Evolutionary conservation across 2,888 invertebrate genomes (phyloP).

Genomic region (Oxyteleia sp.): DNA sequence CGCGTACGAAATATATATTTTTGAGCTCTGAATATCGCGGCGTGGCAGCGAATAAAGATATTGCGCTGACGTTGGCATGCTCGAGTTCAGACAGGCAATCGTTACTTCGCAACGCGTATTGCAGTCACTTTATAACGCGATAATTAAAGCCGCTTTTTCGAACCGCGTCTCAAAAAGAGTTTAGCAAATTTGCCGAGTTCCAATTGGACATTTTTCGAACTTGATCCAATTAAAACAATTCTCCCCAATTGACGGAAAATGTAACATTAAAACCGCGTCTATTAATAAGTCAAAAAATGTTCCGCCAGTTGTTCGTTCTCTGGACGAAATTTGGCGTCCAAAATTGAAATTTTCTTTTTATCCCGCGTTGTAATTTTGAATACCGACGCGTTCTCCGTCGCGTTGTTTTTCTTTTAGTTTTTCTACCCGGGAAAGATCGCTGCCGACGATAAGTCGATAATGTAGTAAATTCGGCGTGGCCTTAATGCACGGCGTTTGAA

Average conservation of each 20-base stretch:
- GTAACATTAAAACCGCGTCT: neutral
- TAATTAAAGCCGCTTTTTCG: slow-evolving; percentile 49
- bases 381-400: slow-evolving; percentile 5
- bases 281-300: neutral
- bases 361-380: no score
- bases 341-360: no score
- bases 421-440: slow-evolving; percentile 22
- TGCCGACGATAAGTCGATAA: slow-evolving; percentile 45
- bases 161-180: slow-evolving; percentile 16
- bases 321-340: no score
- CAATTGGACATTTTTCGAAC: no score
- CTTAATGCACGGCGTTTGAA: slow-evolving; percentile 21
- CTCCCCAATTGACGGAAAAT: no score
- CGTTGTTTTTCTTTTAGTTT: slow-evolving; percentile 29
- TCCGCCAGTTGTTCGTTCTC: no score
- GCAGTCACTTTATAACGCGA: slow-evolving; percentile 53
- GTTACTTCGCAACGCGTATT: slow-evolving; percentile 58
- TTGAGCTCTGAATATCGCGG: slow-evolving; percentile 42
- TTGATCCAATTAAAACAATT: no score
- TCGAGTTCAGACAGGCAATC: slow-evolving; percentile 68
- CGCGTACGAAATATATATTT: slow-evolving; percentile 43
- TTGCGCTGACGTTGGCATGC: slow-evolving; percentile 69
- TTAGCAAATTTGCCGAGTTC: neutral
- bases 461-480: slow-evolving; percentile 23
- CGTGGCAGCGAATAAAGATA: slow-evolving; percentile 66